phyloP scores from a whole-genome alignment of 2,888 invertebrate species.

The Seira sanloemensis region DNA sequence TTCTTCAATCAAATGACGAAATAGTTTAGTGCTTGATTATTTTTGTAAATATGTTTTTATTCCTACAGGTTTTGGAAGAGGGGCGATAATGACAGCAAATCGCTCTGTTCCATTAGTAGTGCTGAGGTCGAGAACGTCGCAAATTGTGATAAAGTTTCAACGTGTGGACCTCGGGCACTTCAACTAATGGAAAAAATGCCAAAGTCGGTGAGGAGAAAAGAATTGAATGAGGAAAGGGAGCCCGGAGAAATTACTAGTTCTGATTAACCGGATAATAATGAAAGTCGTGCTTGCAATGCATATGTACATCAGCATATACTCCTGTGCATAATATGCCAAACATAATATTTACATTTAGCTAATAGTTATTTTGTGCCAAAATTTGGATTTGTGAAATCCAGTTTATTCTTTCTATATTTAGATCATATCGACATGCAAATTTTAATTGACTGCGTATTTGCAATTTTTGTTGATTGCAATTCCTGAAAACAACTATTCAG shows the following conservation, averaged over 20 bases:
- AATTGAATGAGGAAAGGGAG: conserved; percentile 3
- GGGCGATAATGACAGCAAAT: conserved; percentile 30
- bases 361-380: neutral
- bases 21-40: neutral
- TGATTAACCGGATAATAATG: neutral
- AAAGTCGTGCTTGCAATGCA: neutral
- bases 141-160: neutral
- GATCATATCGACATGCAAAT: no score
- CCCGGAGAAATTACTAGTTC: conserved; percentile 42
- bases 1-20: neutral
- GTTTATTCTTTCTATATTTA: neutral
- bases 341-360: neutral
- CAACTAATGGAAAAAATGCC: neutral
- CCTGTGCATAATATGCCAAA: neutral
- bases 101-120: conserved; percentile 42
- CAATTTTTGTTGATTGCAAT: neutral
- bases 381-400: neutral
- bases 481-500: neutral
- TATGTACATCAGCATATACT: no score
- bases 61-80: conserved; percentile 45
- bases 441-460: neutral
- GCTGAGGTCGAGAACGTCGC: neutral
- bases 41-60: no score
- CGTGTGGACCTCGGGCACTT: neutral
- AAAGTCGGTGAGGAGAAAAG: neutral